phyloP scores from a whole-genome alignment of 2,888 invertebrate species.

The Agriopis aurantiaria region DNA sequence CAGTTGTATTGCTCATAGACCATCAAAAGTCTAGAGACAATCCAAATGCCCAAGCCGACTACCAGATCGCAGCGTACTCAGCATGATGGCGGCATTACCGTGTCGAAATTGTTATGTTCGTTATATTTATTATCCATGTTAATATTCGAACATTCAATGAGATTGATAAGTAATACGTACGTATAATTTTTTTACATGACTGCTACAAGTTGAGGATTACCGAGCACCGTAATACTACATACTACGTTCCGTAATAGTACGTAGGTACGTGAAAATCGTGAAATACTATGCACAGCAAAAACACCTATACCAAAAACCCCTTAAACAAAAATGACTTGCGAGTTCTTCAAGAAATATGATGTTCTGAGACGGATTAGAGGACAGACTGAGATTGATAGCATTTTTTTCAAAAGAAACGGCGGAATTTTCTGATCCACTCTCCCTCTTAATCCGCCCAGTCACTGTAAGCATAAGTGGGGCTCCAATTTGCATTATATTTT shows the following conservation, averaged over 20 bases:
- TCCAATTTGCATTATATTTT: neutral
- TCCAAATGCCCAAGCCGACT: too few species aligned
- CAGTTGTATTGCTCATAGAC: too few species aligned
- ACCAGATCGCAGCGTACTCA: too few species aligned
- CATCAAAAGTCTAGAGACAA: too few species aligned
- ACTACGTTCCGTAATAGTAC: neutral
- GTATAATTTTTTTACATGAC: too few species aligned
- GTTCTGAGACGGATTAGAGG: slow-evolving; percentile 32
- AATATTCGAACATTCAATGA: too few species aligned
- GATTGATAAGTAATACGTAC: too few species aligned
- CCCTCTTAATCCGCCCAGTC: slow-evolving; percentile 6
- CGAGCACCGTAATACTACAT: too few species aligned
- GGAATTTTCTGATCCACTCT: neutral
- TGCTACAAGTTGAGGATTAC: too few species aligned
- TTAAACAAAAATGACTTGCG: slow-evolving; percentile 17
- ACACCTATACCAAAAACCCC: neutral
- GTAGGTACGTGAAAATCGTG: neutral
- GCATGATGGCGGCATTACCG: too few species aligned
- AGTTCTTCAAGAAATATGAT: slow-evolving; percentile 19
- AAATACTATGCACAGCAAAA: neutral
- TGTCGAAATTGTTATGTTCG: too few species aligned
- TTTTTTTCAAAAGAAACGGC: slow-evolving; percentile 15
- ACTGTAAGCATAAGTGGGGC: neutral
- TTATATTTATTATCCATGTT: too few species aligned
- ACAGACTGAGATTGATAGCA: slow-evolving; percentile 35